Base-by-base conservation (phyloP, 2,888 invertebrate species). In the Zaprionus bogoriensis region DNA sequence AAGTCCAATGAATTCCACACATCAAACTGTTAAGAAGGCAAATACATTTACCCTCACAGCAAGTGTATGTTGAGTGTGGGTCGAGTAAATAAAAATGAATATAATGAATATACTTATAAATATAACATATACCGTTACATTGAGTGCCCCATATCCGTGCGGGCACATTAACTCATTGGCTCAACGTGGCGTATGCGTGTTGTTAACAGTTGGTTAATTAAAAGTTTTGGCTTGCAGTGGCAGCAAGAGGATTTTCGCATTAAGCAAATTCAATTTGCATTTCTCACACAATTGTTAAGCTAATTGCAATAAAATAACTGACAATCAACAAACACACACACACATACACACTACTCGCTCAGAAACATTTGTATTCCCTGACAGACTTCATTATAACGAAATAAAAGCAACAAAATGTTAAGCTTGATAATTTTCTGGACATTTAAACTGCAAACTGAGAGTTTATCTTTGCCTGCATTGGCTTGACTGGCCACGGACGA, bases 381-480 rank as follows among this genome's bases (percentile, higher is more conserved):
- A 48, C 42, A 77, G 80, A 83, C 75, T 71, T 75, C 71, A 81
- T 81, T 81, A 81, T 75, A 77, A 77, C 36, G 38, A 27, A 27
- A 45, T 9, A 46, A 45, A 46, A 27, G 61, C 68, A 74, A 66
- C 74, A 67, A 64, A 73, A 69, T 80, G 67, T 70, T 70, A 57
- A 82, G 76, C 70, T 78, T 83, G 74, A 72, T 83, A 80, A 83
- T 83, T 83, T 80, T 76, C 76, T 78, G 74, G 74, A 78, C 76
- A 80, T 78, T 76, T 80, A 66, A 76, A 78, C 80, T 70, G 74
- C 61, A 70, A 75, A 75, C 66, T 76, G 81, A 73, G 77, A 83
- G 73, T 79, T 80, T 59, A 80, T 75, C n/a, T n/a, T n/a, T n/a
- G n/a, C n/a, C n/a, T n/a, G n/a, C n/a, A n/a, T n/a, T n/a, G n/a